phyloP scores from a whole-genome alignment of 1,140 invertebrate species.

The Trypoxylus dichotomus region DNA sequence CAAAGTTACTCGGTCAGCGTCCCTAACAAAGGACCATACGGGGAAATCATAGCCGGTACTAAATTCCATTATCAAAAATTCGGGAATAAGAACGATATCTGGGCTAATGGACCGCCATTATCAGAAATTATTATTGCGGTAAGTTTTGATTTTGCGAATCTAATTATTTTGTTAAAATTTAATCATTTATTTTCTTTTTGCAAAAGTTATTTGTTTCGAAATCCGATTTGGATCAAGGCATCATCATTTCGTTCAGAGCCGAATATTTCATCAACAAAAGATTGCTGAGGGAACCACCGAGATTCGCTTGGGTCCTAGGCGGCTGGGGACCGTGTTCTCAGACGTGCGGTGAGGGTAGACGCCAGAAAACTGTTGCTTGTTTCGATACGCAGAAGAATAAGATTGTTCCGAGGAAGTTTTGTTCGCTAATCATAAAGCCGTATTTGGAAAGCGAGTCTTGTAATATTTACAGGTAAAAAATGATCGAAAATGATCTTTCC shows the following conservation, averaged over 20 bases:
- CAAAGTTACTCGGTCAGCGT: conserved; percentile 48
- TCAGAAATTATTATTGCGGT: conserved; percentile 64
- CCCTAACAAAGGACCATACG: conserved; percentile 46
- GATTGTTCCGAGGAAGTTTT: conserved; percentile 56
- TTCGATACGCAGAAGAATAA: conserved; percentile 55
- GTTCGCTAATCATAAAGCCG: conserved; percentile 55
- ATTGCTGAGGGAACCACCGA: conserved; percentile 48
- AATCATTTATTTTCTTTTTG: not conserved
- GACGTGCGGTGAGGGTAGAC: conserved; percentile 59
- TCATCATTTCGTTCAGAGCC: conserved; percentile 47
- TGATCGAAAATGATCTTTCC: not conserved
- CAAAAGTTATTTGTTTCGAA: conserved; percentile 28
- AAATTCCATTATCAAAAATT: conserved; percentile 59
- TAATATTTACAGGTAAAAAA: conserved; percentile 57
- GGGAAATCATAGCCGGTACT: conserved; percentile 56
- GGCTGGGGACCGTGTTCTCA: conserved; percentile 61
- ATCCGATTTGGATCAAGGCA: conserved; percentile 41
- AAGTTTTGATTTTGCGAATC: conserved; percentile 36
- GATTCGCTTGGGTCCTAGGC: conserved; percentile 59
- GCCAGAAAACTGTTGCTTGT: conserved; percentile 57
- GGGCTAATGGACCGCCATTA: conserved; percentile 60
- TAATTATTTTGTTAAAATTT: not conserved
- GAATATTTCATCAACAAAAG: conserved; percentile 51
- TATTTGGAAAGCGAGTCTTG: conserved; percentile 53
- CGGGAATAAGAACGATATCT: conserved; percentile 56